Base-by-base conservation (phyloP, 2,888 invertebrate genomes). In the Plagiodera versicolora region DNA sequence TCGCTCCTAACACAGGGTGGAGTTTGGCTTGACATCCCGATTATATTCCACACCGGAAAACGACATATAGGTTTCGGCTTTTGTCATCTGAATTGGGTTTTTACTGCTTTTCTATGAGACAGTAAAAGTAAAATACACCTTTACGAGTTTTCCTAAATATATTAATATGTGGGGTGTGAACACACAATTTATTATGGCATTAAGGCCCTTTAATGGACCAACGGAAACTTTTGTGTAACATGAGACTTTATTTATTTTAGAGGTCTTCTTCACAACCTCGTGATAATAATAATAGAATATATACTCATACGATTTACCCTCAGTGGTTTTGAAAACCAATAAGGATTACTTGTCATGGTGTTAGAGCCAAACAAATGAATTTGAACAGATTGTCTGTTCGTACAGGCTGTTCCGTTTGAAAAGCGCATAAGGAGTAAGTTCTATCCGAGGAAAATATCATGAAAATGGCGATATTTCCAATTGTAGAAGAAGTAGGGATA, bases 31-130 rank as follows among this genome's bases (percentile, higher is more conserved):
- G n/a, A n/a, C n/a, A 65, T 48, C 56, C 44, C 67, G 44, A 61
- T 59, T 70, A 65, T 64, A 69, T 67, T 67, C 67, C 67, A 69
- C 69, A 69, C 56, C 52, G 54, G 56, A 60, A 62, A 60, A 61
- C 60, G 58, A 56, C 59, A 60, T 58, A 59, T 66, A 51, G 59
- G 60, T 53, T 62, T 63, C 44, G 48, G 67, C 72, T 74, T 75
- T 77, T 77, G 76, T 76, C 71, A 72, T 70, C 70, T 72, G 74
- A 72, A 77, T 77, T 71, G 74, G 73, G 70, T 75, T 77, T 77
- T 77, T 77, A 77, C 74, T 73, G 75, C 75, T 71, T 74, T 75
- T 75, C 76, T 72, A 76, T 77, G 67, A 67, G 67, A 67, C 67
- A 60, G 61, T 71, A 68, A 71, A 71, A 60, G 61, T 71, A 68